Evolutionary conservation across 2,113 vertebrate species (phyloP), one percentile per base, ranked within the genome.

Genomic region (Corythornis cristatus): DNA sequence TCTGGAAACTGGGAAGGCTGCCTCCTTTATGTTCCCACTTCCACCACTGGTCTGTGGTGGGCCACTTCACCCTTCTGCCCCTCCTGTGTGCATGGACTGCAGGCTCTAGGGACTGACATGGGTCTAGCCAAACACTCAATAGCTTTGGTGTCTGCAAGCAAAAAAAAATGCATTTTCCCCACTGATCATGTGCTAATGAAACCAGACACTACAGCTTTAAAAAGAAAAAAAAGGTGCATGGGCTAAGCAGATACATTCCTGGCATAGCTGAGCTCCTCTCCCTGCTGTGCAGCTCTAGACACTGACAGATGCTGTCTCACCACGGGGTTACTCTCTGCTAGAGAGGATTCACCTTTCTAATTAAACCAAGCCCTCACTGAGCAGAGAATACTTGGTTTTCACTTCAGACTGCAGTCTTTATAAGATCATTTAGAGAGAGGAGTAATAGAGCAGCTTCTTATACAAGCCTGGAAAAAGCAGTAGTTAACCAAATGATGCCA

Each of bases 241-340:
- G n/a, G 87, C 71, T 66, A 61, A 85, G 86, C 9, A 1, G 42
- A 50, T 50, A 53, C 46, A 33, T 84, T 89, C 51, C 81, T 70
- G 18, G 11, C 58, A 8, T 57, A 79, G 86, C 81, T 0, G 2
- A 4, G 82, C 83, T 76, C 23, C 83, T 72, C 23, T 73, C 93
- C 93, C 94, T 76, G 75, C 87, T 80, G 78, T 12, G 83, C 31
- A 7, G 89, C 91, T 83, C 82, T 37, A 93, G 94, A 87, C 46
- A 1, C 74, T 80, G 89, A 67, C 94, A 94, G 89, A 74, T 96
- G 93, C 91, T 58, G 64, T 91, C 93, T 93, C 67, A 22, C 87
- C 82, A 11, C 56, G 43, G 60, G 56, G 82, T 31, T 66, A 35
- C 64, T 90, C 57, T 31, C 68, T 57, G 53, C 86, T 40, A 17